These are phyloP conservation scores for Epinotia bilunana DNA, from an alignment of 2,888 invertebrate species.

Conservation along the genomic window DNA sequence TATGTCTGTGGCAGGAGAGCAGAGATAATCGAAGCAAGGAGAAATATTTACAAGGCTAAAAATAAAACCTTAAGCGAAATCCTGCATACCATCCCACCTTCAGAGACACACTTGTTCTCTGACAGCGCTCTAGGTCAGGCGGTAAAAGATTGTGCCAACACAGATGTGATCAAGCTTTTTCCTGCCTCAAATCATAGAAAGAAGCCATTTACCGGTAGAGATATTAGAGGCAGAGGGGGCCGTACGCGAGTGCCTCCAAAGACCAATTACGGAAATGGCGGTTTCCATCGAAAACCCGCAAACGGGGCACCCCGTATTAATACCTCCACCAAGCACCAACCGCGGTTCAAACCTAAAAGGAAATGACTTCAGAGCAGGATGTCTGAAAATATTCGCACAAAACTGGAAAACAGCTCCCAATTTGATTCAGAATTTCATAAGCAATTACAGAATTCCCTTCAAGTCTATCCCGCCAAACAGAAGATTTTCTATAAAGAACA, in stretches of 20 bases:
- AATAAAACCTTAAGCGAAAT: slow-evolving; percentile 10
- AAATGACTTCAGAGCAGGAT: slow-evolving; percentile 21
- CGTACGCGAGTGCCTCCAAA: neutral
- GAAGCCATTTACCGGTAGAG: slow-evolving; percentile 9
- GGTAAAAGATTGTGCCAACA: neutral
- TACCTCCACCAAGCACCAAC: neutral
- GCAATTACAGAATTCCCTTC: slow-evolving; percentile 12
- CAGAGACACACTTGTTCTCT: slow-evolving; percentile 9
- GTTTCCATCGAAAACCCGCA: neutral
- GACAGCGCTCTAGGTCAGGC: slow-evolving; percentile 12
- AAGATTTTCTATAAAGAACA: no score
- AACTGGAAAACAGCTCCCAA: slow-evolving; percentile 18
- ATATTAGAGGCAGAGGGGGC: neutral
- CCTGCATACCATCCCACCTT: slow-evolving; percentile 3
- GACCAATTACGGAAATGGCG: neutral
- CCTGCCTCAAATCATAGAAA: slow-evolving; percentile 6
- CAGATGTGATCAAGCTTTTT: slow-evolving; percentile 18
- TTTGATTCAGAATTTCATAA: slow-evolving; percentile 9
- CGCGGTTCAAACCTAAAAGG: neutral
- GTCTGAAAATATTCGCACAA: neutral
- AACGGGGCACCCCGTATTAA: neutral
- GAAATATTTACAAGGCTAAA: slow-evolving; percentile 23
- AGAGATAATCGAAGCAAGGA: slow-evolving; percentile 25
- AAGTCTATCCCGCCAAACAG: no score
- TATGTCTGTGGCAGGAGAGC: slow-evolving; percentile 28